A percentile compares a stretch with the other conserved stretches of the same genome.
These are phyloP conservation scores for Hoplias malabaricus DNA, from an alignment of 2,113 vertebrate species.

Conservation along the genomic window DNA sequence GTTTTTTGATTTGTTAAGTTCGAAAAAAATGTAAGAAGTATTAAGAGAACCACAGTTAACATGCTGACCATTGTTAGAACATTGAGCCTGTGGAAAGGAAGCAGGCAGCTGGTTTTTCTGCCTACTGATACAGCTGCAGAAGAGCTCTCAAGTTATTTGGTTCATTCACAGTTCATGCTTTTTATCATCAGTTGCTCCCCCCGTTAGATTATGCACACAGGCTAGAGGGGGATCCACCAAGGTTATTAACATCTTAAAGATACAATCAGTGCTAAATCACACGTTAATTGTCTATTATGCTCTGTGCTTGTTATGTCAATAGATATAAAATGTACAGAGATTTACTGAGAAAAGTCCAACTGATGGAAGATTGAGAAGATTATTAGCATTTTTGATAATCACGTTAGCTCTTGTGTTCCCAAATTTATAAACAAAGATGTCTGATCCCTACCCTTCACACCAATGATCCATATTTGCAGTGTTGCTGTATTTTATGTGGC, in stretches of 20 bases:
- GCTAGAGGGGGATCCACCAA: not conserved
- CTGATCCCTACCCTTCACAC: no score
- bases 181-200: not conserved
- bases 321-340: not conserved
- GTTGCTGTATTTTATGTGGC: no score
- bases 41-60: no score
- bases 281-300: not conserved
- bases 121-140: not conserved
- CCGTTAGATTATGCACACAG: not conserved
- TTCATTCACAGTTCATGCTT: not conserved
- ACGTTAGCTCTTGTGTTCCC: no score
- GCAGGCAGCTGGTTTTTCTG: not conserved
- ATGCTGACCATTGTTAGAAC: not conserved
- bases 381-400: no score
- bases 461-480: no score
- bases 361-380: no score
- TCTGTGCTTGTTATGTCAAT: not conserved
- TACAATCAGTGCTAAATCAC: not conserved
- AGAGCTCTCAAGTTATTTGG: not conserved
- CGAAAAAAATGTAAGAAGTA: no score
- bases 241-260: slow-evolving; percentile 1
- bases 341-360: no score
- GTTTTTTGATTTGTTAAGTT: no score
- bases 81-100: not conserved
- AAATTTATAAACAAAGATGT: no score